Evolutionary conservation across 2,113 vertebrate genomes (phyloP).

Genomic region (Melanocharis versteri): DNA sequence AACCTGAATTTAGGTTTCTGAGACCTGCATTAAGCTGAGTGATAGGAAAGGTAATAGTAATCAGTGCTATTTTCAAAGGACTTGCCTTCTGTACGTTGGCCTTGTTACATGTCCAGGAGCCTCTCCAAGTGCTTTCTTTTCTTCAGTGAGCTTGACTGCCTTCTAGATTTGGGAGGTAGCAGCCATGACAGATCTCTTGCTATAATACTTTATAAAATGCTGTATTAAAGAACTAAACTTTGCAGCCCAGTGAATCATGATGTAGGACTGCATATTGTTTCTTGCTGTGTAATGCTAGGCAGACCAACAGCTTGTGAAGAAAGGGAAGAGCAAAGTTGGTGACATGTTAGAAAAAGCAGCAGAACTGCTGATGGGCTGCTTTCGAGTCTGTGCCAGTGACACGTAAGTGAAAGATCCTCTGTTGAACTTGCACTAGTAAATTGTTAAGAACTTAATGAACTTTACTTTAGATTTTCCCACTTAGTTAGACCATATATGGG

Average conservation of each 20-base stretch:
- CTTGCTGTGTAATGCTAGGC: constrained; percentile 74
- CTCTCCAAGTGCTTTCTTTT: background rate
- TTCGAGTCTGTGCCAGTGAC: constrained; percentile 95
- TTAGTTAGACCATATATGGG: background rate
- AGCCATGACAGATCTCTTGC: background rate
- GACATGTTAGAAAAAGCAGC: constrained; percentile 98
- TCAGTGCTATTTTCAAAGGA: background rate
- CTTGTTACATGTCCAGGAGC: background rate
- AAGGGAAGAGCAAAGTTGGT: constrained; percentile 86
- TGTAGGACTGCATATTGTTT: background rate
- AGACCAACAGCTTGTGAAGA: constrained; percentile 90
- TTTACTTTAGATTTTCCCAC: background rate
- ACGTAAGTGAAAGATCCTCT: constrained; percentile 77
- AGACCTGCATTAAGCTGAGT: background rate
- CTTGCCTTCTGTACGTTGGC: background rate
- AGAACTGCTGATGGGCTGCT: constrained; percentile 94
- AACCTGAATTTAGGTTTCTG: background rate
- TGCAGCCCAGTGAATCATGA: background rate
- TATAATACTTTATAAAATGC: background rate
- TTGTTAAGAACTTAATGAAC: background rate
- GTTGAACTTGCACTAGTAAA: background rate
- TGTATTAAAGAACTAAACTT: background rate
- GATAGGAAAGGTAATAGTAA: background rate
- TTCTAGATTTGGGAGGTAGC: background rate
- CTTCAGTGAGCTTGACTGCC: background rate